Base-by-base conservation (phyloP, 2,113 vertebrate genomes). In the Electrona antarctica region DNA sequence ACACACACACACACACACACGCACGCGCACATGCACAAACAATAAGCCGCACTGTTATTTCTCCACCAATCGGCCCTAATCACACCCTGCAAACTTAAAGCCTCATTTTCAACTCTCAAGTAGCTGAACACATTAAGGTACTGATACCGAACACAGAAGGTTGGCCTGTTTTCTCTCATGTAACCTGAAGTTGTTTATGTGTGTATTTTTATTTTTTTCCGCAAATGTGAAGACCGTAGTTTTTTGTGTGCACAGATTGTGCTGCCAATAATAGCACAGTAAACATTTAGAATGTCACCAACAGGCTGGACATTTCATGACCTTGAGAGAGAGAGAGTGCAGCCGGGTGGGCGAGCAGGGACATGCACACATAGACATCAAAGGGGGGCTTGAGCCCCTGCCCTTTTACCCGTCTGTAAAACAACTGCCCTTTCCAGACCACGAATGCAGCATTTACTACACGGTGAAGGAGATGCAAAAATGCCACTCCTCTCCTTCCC, bases 21-120 rank as follows among this genome's bases (percentile, higher is more conserved):
- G 2, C 33, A 41, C 33, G 2, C 33, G 2, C 5, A 41, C 33
- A 6, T 2, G 2, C 33, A 6, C 48, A n/a, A 76, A 91, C 87
- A 91, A 88, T 86, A 82, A 76, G 78, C 67, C 41, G 65, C 78
- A 69, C 77, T 88, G 86, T 90, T 83, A 73, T 79, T 82, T 84
- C 64, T 71, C 21, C 50, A 67, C 14, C 49, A 47, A 64, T 57
- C 55, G 12, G 68, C 61, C 56, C 61, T 74, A 78, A 82, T 86
- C 87, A 90, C 87, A 91, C 85, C 87, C 51, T 72, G 66, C 57
- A 49, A 61, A 68, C 21, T 21, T 21, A 21, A 21, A 21, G 67
- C 48, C 69, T 21, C 63, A 76, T 48, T 69, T 50, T 77, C 47
- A 13, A 28, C 68, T 3, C 71, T 71, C 59, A 73, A 60, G 67